Base-by-base conservation (phyloP, 2,888 invertebrate genomes). In the Caenorhabditis angaria region DNA sequence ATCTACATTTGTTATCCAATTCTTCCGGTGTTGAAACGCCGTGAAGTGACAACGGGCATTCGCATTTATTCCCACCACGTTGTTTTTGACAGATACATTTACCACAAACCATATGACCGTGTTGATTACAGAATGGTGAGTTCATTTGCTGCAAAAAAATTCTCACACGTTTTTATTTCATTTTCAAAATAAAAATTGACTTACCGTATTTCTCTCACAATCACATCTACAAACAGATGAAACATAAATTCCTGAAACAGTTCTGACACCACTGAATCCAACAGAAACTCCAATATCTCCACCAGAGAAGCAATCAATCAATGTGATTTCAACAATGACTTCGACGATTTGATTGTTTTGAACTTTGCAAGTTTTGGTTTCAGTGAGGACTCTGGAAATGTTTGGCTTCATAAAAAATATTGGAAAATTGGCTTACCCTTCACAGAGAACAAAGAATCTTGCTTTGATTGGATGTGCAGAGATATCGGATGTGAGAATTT, bases 141-240 rank as follows among this genome's bases (percentile, higher is more conserved):
- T 81, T 78, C 32, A 71, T 72, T 50, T 85, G 83, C 85, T 85
- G 60, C 14, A 41, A 25, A 32, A 22, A 22, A 48, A 47, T 29
- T 14, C 47, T 28, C 12, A 48, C 20, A 50, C 24, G 41, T 48
- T 4, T n/a, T 8, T 25, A 1, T 25, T 24, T 24, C 28, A 25
- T 67, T 8, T 28, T 66, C 22, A 20, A 47, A 29, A n/a, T 10
- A 35, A 29, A 18, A 4, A 2, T 28, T 28, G 10, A n/a, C 32
- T 22, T 60, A 70, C 75, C 29, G 82, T 78, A 18, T 74, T 69
- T 53, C 82, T 83, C 53, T 87, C 87, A 68, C 87, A 87, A 28
- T 87, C 86, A 66, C 87, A 87, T 10, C 84, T 84, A 68, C 87
- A 87, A 14, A 85, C 60, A 14, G 87, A 83, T 6, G 83, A 82